Evolutionary conservation across 2,888 invertebrate species (phyloP), one percentile per base, ranked within the genome.

Genomic region (Drosophila glabriapex): DNA sequence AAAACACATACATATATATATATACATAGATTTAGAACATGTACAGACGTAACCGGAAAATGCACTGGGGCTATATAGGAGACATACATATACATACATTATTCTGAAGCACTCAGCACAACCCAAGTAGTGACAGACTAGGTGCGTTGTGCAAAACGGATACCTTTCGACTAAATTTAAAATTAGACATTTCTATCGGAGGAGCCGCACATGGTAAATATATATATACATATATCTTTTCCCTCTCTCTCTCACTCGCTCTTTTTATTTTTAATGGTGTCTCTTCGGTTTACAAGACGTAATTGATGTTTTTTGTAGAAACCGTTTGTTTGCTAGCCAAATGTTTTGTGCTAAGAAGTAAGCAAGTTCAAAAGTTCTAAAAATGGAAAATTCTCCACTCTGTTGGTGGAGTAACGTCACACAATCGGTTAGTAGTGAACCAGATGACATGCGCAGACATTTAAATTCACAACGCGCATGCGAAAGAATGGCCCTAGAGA

Each of bases 141-240:
- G 81, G 68, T 85, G 74, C 74, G 78, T 74, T 78, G 70, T 80
- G 70, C 73, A 71, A 76, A 85, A 74, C 79, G 66, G 71, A 77
- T 85, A 75, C 77, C 75, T 74, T 83, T 71, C 74, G 71, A 90
- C 86, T 88, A 88, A 86, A 88, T 76, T 75, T 77, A 70, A 83
- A 90, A 74, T 75, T 53, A 56, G 60, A 49, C 55, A 70, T 70
- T 71, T 52, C 56, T 61, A 68, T 41, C 60, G n/a, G 54, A 63
- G 62, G 56, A 70, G 62, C 68, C 71, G 39, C 60, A 39, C 59
- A 35, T 58, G 6, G 29, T 6, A 12, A 19, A 29, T 22, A 41
- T 56, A 52, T 19, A 25, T 29, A 16, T 4, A 39, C n/a, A 14
- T 55, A 28, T 55, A 9, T 37, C 3, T 31, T n/a, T n/a, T 41